phyloP scores from a whole-genome alignment of 1,140 invertebrate genomes.

The Diachasma alloeum region DNA sequence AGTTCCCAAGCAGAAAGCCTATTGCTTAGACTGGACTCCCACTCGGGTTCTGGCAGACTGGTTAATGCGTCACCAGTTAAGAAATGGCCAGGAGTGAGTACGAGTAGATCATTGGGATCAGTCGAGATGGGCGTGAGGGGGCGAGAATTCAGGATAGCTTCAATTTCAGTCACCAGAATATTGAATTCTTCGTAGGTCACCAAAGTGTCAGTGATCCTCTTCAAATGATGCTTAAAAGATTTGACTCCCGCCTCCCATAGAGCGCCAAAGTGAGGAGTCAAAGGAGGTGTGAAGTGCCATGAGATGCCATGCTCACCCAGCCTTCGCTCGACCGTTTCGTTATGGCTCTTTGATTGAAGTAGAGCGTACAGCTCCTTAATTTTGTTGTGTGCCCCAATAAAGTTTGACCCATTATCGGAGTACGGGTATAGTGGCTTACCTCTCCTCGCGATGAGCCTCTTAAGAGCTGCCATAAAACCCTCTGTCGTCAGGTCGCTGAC shows the following conservation, averaged over 20 bases:
- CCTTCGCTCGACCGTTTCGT: background rate
- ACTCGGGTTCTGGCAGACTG: background rate
- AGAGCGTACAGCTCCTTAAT: background rate
- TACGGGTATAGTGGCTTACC: constrained; percentile 34
- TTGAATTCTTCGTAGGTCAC: too few species aligned
- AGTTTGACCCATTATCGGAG: too few species aligned
- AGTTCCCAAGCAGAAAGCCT: background rate
- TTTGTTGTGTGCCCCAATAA: constrained; percentile 37
- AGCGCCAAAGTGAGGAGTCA: constrained; percentile 8
- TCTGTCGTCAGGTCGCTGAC: constrained; percentile 44
- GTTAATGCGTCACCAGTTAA: constrained; percentile 6
- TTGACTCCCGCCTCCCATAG: too few species aligned
- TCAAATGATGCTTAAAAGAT: too few species aligned
- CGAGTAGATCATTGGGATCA: constrained; percentile 8
- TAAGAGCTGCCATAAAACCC: constrained; percentile 41
- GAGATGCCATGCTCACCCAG: background rate
- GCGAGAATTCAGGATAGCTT: constrained; percentile 6
- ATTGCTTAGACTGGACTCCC: background rate
- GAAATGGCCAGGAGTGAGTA: constrained; percentile 9
- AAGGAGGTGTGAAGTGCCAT: constrained; percentile 14
- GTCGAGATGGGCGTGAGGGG: constrained; percentile 9
- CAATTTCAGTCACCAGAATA: constrained; percentile 2
- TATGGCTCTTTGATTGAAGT: background rate
- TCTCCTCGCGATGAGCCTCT: constrained; percentile 42
- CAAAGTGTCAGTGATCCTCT: too few species aligned